Percentiles rank a stretch among this genome's conserved stretches.
Conservation (phyloP, 2,113 vertebrate genomes). For the Pelecanus crispus region DNA sequence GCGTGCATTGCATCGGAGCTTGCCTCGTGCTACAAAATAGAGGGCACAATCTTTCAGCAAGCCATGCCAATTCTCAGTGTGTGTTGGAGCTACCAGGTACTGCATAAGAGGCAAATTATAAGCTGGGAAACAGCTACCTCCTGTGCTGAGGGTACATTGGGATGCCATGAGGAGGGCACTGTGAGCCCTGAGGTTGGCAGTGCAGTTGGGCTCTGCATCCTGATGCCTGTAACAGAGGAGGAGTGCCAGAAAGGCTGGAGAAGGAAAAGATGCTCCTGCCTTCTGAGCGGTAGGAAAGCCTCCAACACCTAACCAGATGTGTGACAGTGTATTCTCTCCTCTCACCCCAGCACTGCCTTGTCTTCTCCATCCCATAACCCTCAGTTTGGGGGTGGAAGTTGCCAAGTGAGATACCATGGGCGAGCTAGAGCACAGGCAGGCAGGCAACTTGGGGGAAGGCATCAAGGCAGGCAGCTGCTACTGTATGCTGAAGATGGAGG, state of each 20-base stretch:
- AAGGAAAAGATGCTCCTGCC: background rate
- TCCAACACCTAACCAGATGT: background rate
- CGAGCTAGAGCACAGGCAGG: background rate
- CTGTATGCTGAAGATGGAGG: background rate
- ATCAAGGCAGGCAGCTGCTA: background rate
- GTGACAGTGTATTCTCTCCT: background rate
- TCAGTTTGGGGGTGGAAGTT: background rate
- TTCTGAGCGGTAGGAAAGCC: background rate
- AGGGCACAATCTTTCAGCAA: background rate
- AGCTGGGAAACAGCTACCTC: background rate
- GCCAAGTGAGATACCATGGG: background rate
- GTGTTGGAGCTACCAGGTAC: background rate
- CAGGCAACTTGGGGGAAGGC: rapidly evolving
- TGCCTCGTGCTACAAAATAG: background rate
- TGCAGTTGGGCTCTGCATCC: background rate
- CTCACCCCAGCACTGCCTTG: background rate
- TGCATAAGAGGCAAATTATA: rapidly evolving
- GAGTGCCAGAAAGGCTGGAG: background rate
- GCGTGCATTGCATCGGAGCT: background rate
- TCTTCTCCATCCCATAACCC: background rate
- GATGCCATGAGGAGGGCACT: too few relatives aligned
- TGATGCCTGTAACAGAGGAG: background rate
- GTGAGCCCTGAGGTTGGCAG: background rate
- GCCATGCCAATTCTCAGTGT: background rate
- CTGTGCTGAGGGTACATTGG: background rate